Percentiles rank a stretch among this genome's conserved stretches.
Conservation (phyloP, 2,113 vertebrate species). For the Turnix velox region DNA sequence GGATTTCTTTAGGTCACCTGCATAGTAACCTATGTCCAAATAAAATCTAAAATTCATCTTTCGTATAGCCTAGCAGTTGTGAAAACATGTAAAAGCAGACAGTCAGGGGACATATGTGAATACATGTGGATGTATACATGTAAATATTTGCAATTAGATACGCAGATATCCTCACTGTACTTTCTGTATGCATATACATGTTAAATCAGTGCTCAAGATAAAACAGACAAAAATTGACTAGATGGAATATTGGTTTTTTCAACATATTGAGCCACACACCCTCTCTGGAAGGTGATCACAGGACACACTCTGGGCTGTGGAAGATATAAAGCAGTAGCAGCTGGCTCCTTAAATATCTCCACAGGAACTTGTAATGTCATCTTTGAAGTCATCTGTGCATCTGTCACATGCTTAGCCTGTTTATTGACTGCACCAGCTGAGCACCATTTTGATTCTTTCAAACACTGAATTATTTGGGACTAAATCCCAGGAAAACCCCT, state of each 20-base stretch:
- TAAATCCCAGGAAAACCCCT: constrained; percentile 66
- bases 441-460: constrained; percentile 67
- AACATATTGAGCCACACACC: constrained; percentile 28
- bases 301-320: constrained; percentile 22
- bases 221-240: neutral
- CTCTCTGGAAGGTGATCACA: constrained; percentile 69
- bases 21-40: neutral
- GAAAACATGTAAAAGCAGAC: neutral
- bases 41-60: neutral
- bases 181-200: rapidly evolving
- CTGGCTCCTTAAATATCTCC: constrained; percentile 73
- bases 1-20: neutral
- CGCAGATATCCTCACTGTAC: neutral
- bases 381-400: constrained; percentile 71
- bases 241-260: neutral
- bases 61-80: neutral
- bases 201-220: neutral
- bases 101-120: rapidly evolving
- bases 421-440: constrained; percentile 70
- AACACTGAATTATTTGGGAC: constrained; percentile 58
- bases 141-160: rapidly evolving
- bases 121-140: rapidly evolving
- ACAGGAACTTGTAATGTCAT: constrained; percentile 66
- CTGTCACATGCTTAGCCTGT: constrained; percentile 66
- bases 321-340: constrained; percentile 63